A percentile compares a stretch with the other conserved stretches of the same genome.
Evolutionary conservation across 2,113 vertebrate genomes (phyloP).

Genomic region (Sinocyclocheilus rhinocerous): DNA sequence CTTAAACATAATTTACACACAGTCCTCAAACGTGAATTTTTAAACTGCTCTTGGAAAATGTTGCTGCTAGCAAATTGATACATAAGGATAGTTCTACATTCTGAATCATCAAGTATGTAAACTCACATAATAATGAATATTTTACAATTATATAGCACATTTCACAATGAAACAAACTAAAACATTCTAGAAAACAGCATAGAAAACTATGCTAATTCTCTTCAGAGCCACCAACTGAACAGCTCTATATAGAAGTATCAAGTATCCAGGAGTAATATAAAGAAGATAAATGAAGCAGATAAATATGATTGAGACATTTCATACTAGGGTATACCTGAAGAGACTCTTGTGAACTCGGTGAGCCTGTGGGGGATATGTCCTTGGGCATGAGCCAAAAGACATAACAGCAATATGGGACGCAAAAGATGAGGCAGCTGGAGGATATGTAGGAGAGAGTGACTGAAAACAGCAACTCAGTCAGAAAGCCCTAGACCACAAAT

Average conservation of each 20-base stretch:
- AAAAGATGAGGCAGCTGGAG: conserved; percentile 4
- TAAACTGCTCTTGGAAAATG: background rate
- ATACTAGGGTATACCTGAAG: background rate
- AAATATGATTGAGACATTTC: conserved; percentile 24
- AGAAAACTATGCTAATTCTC: background rate
- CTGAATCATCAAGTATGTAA: background rate
- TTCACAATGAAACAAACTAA: background rate
- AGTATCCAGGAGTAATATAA: background rate
- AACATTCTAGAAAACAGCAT: background rate
- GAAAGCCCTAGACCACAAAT: too few relatives aligned
- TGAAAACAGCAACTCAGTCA: background rate
- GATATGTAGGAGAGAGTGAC: background rate
- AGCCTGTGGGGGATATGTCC: conserved; percentile 38
- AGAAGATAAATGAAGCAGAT: background rate
- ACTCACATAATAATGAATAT: background rate
- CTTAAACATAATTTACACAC: background rate
- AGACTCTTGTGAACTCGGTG: conserved; percentile 25
- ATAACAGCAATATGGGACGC: conserved; percentile 33
- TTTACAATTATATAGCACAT: background rate
- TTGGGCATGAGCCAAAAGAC: conserved; percentile 44
- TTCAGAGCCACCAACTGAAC: background rate
- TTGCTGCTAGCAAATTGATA: background rate
- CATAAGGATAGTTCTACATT: background rate
- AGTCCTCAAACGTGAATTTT: background rate
- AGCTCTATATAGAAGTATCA: background rate